Evolutionary conservation across 35 echinoderm and acorn worm genomes (phyloP).

Genomic region (Diadema setosum): DNA sequence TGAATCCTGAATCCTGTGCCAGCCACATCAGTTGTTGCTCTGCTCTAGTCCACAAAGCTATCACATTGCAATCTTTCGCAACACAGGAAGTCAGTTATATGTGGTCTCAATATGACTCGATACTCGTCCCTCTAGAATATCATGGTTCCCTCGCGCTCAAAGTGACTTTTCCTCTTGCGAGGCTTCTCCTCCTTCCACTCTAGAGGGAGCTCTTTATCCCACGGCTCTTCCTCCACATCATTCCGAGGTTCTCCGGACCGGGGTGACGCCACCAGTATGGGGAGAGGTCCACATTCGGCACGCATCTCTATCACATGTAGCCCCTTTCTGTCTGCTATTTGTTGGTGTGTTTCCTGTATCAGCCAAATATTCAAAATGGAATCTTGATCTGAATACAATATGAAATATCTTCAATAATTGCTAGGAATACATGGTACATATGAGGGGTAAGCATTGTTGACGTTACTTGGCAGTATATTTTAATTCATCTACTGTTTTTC

Average conservation of each 20-base stretch:
- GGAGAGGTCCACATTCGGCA: constrained; percentile 69
- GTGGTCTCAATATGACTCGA: too few relatives aligned
- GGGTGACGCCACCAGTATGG: constrained; percentile 90
- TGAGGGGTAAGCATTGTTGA: too few relatives aligned
- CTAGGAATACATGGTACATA: too few relatives aligned
- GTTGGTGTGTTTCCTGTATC: constrained; percentile 84
- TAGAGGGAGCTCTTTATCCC: constrained; percentile 93
- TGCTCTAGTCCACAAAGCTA: too few relatives aligned
- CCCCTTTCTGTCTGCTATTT: constrained; percentile 87
- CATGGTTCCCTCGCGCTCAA: constrained; percentile 48
- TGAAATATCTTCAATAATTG: neutral
- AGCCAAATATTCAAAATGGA: neutral
- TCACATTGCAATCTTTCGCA: too few relatives aligned
- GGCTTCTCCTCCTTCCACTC: constrained; percentile 76
- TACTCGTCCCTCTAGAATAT: constrained; percentile 39
- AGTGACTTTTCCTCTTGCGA: neutral
- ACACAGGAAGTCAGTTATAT: too few relatives aligned
- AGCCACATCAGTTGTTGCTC: too few relatives aligned
- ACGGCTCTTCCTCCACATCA: constrained; percentile 66
- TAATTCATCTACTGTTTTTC: too few relatives aligned
- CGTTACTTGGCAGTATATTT: too few relatives aligned
- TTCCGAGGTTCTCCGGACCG: constrained; percentile 5
- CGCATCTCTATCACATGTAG: constrained; percentile 90
- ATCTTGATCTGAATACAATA: neutral
- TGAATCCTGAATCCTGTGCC: too few relatives aligned